phyloP scores from a whole-genome alignment of 2,888 invertebrate genomes.

The Frankliniella intonsa region DNA sequence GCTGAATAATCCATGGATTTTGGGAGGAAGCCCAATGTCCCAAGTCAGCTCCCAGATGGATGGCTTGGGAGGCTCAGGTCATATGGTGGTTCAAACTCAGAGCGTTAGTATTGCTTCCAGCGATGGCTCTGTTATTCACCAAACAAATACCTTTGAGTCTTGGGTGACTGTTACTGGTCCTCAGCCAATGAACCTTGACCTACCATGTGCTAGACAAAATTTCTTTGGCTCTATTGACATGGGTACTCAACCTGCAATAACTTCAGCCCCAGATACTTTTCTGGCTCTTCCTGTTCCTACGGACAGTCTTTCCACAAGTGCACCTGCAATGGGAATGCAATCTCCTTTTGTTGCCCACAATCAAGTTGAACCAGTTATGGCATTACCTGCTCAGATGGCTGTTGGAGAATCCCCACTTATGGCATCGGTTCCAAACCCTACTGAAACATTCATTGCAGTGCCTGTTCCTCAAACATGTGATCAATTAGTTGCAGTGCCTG shows the following conservation, averaged over 20 bases:
- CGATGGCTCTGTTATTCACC: slow-evolving; percentile 16
- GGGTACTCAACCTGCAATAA: neutral
- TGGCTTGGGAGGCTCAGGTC: slow-evolving; percentile 7
- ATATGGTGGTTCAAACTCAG: slow-evolving; percentile 12
- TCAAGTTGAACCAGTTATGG: neutral
- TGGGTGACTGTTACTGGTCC: slow-evolving; percentile 2
- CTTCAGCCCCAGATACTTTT: neutral
- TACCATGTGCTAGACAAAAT: neutral
- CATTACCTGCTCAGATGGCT: neutral
- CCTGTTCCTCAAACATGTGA: slow-evolving; percentile 3
- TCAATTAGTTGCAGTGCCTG: neutral
- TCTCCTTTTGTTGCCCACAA: neutral
- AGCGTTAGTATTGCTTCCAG: slow-evolving; percentile 13
- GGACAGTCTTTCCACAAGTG: neutral
- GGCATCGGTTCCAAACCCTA: neutral
- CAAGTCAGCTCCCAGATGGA: neutral
- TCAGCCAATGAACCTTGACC: neutral
- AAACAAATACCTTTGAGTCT: slow-evolving; percentile 8
- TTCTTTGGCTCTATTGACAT: neutral
- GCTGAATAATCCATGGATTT: slow-evolving; percentile 19
- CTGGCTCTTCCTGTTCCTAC: neutral
- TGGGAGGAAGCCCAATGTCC: slow-evolving; percentile 1
- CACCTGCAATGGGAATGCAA: neutral
- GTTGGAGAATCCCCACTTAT: neutral
- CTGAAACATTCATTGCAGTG: slow-evolving; percentile 13